Evolutionary conservation across 2,113 vertebrate genomes (phyloP).

Genomic region (Nycticryphes semicollaris): DNA sequence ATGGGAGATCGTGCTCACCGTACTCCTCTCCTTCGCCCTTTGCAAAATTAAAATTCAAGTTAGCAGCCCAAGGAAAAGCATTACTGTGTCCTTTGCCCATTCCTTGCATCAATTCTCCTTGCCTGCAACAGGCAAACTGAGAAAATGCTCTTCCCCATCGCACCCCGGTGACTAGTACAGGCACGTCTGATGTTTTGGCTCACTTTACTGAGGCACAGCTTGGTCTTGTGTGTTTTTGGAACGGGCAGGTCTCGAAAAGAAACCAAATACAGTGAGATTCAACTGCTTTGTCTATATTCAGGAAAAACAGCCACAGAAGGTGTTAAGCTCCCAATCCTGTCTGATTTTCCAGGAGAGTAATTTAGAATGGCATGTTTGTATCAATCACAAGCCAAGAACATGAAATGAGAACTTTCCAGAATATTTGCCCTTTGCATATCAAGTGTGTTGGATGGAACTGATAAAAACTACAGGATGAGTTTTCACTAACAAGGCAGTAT

Average conservation of each 20-base stretch:
- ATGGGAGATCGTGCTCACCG: accelerated
- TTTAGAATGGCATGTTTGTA: neutral
- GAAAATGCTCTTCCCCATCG: neutral
- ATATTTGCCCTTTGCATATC: neutral
- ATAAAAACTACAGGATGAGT: neutral
- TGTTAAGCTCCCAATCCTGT: too few species aligned
- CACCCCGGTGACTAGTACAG: accelerated
- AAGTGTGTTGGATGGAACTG: neutral
- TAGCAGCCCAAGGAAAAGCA: accelerated
- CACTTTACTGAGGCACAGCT: accelerated
- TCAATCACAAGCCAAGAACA: accelerated
- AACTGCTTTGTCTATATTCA: neutral
- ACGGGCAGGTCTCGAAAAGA: neutral
- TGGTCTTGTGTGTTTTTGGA: neutral
- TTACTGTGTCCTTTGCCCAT: accelerated
- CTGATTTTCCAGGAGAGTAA: neutral
- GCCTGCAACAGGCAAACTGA: accelerated
- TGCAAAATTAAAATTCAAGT: neutral
- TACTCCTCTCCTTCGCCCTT: too few species aligned
- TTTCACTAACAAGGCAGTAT: neutral
- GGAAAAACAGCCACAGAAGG: neutral
- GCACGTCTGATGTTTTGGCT: accelerated
- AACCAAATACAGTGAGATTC: neutral
- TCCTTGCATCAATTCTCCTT: too few species aligned
- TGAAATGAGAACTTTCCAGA: neutral